Percentiles rank a stretch among this genome's conserved stretches.
Conservation (phyloP, 2,113 vertebrate species). For the Notechis scutatus region DNA sequence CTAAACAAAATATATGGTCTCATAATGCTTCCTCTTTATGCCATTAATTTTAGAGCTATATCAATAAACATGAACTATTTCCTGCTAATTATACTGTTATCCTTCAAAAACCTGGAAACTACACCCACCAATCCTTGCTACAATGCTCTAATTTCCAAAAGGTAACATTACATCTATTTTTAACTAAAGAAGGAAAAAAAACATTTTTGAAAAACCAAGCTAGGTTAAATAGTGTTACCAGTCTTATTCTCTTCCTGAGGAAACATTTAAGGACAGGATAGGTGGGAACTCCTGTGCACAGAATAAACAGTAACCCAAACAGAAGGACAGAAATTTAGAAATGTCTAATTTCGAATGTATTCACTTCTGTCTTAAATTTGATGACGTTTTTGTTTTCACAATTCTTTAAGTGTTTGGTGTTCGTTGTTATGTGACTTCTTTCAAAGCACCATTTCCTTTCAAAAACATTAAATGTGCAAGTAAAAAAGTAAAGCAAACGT, state of each 20-base stretch:
- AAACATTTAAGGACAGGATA: background rate
- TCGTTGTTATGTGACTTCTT: background rate
- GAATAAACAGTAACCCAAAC: background rate
- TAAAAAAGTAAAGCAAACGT: background rate
- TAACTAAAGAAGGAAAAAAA: background rate
- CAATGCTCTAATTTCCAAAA: background rate
- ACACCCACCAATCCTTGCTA: background rate
- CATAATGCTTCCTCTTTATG: background rate
- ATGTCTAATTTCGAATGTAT: background rate
- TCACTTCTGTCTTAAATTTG: background rate
- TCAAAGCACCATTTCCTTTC: background rate
- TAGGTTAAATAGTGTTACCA: background rate
- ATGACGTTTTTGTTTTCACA: background rate
- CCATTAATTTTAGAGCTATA: conserved; percentile 1
- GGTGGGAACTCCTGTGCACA: background rate
- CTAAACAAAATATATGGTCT: conserved; percentile 18
- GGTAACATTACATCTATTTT: background rate
- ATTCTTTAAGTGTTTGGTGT: no score
- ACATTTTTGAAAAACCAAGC: no score
- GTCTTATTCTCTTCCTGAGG: background rate
- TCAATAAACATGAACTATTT: conserved; percentile 11
- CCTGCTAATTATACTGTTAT: conserved; percentile 14
- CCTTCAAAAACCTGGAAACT: background rate
- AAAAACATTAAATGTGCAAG: no score
- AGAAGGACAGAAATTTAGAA: background rate